These are phyloP conservation scores for Antedon mediterranea DNA, from an alignment of 53 echinoderm and acorn worm genomes.

Conservation along the genomic window DNA sequence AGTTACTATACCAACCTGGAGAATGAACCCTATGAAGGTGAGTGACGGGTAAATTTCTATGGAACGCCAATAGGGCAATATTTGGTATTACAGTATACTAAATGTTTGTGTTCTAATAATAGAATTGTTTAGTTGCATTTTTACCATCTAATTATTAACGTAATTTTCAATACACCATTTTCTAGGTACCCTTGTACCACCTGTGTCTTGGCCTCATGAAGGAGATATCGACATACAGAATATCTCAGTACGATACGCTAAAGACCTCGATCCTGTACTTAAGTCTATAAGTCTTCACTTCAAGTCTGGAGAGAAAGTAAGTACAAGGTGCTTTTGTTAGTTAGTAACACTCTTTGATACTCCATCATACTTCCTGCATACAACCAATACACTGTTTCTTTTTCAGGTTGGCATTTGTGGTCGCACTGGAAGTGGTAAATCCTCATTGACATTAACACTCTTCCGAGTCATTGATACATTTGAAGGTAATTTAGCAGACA, in stretches of 20 bases:
- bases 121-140: too few species aligned
- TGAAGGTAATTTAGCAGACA: conserved; percentile 37
- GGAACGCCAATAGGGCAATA: too few species aligned
- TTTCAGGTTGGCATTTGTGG: conserved; percentile 56
- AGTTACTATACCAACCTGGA: conserved; percentile 40
- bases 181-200: conserved; percentile 36
- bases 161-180: neutral
- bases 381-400: neutral
- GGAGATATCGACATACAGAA: conserved; percentile 43
- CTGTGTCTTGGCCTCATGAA: conserved; percentile 48
- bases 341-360: neutral
- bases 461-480: conserved; percentile 46
- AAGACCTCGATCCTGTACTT: conserved; percentile 54
- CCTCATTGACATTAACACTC: conserved; percentile 40
- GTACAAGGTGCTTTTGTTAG: neutral
- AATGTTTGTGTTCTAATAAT: too few species aligned
- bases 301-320: conserved; percentile 52
- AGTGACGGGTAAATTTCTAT: neutral
- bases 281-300: conserved; percentile 44
- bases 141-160: neutral
- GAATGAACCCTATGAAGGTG: conserved; percentile 55
- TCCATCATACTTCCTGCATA: too few species aligned
- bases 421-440: conserved; percentile 55
- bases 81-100: too few species aligned
- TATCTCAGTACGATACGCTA: conserved; percentile 51